A percentile compares a stretch with the other conserved stretches of the same genome.
phyloP scores from a whole-genome alignment of 2,888 invertebrate species.

The Eupithecia exiguata region DNA sequence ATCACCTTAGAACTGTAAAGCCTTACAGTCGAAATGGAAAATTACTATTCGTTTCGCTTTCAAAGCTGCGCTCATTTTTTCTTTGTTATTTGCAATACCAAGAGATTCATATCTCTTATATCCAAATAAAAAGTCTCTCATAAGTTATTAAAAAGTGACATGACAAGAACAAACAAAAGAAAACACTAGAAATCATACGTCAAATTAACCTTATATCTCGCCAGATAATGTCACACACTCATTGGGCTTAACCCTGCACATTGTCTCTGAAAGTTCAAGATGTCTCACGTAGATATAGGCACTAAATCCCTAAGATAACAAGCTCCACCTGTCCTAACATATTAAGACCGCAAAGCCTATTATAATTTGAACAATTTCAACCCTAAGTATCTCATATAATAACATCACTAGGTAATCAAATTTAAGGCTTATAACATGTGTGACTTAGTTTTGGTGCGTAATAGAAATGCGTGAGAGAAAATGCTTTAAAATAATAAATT shows the following conservation, averaged over 20 bases:
- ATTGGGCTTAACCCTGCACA: neutral
- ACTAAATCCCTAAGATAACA: conserved; percentile 30
- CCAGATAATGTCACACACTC: conserved; percentile 7
- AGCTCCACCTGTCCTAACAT: conserved; percentile 19
- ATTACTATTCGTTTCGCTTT: conserved; percentile 21
- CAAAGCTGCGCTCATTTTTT: conserved; percentile 20
- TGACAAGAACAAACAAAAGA: neutral
- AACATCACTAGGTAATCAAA: conserved; percentile 14
- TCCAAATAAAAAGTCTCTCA: neutral
- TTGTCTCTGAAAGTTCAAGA: conserved; percentile 15
- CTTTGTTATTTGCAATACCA: conserved; percentile 8
- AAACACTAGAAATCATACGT: neutral
- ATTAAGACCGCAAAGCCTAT: conserved; percentile 25
- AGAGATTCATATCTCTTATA: neutral
- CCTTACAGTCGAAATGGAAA: conserved; percentile 26
- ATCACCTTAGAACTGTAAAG: conserved; percentile 3
- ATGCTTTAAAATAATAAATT: neutral
- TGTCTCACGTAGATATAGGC: conserved; percentile 8
- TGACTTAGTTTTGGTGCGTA: neutral
- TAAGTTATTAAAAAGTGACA: conserved; percentile 2
- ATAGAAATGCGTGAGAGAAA: neutral
- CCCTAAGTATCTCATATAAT: conserved; percentile 16
- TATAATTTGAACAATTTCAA: conserved; percentile 20
- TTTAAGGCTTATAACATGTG: conserved; percentile 5
- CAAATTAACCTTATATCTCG: conserved; percentile 13